A percentile compares a stretch with the other conserved stretches of the same genome.
phyloP scores from a whole-genome alignment of 2,113 vertebrate genomes.

The Gila orcuttii region DNA sequence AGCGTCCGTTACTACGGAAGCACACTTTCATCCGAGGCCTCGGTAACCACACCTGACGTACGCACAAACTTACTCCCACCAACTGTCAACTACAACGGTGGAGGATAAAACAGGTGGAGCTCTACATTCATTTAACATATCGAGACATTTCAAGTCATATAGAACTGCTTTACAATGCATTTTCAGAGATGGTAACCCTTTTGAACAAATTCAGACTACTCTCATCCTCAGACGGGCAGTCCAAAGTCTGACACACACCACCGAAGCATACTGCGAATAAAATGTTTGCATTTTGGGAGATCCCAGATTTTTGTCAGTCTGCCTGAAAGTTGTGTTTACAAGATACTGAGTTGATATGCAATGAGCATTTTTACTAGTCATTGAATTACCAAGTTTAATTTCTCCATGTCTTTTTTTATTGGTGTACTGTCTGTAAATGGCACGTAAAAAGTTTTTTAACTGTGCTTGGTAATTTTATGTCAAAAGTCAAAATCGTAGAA shows the following conservation, averaged over 20 bases:
- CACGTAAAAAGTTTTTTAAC: neutral
- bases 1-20: slow-evolving; percentile 71
- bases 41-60: slow-evolving; percentile 57
- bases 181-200: neutral
- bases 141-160: too few relatives aligned
- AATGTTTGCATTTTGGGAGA: neutral
- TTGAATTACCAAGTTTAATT: neutral
- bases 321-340: neutral
- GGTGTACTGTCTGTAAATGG: neutral
- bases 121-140: neutral
- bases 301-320: neutral
- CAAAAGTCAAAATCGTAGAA: too few relatives aligned
- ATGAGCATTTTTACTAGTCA: neutral
- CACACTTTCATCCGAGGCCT: slow-evolving; percentile 60
- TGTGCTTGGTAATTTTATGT: neutral
- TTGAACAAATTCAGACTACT: neutral
- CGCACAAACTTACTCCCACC: slow-evolving; percentile 29
- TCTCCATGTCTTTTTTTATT: neutral
- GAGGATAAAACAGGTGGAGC: neutral
- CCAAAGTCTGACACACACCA: neutral
- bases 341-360: neutral
- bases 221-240: neutral
- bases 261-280: neutral
- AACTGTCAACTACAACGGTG: slow-evolving; percentile 16
- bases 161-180: neutral